phyloP scores from a whole-genome alignment of 2,888 invertebrate species.

The Germaria angustata region DNA sequence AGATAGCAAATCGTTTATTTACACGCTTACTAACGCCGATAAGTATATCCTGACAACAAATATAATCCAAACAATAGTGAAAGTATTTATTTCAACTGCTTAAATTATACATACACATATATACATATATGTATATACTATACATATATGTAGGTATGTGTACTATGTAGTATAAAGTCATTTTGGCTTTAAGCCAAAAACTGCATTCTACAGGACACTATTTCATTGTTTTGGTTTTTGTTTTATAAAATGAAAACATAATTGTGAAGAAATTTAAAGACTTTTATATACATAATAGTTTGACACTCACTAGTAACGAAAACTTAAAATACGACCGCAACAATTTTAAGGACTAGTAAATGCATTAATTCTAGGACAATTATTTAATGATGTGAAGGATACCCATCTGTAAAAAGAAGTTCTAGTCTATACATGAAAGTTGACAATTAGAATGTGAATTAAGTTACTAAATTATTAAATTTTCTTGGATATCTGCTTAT shows the following conservation, averaged over 20 bases:
- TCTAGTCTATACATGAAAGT: too few relatives aligned
- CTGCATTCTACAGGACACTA: constrained; percentile 24
- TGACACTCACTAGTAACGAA: background rate
- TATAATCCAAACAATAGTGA: constrained; percentile 52
- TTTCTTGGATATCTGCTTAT: too few relatives aligned
- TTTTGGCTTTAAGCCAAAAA: constrained; percentile 59
- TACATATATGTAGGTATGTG: background rate
- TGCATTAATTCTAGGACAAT: too few relatives aligned
- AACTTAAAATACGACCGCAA: background rate
- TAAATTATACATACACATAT: background rate
- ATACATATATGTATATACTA: background rate
- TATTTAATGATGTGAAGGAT: too few relatives aligned
- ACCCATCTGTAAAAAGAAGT: too few relatives aligned
- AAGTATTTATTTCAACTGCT: constrained; percentile 55
- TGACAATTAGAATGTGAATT: too few relatives aligned
- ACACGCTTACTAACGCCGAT: constrained; percentile 51
- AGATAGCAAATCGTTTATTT: constrained; percentile 59
- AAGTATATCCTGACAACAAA: constrained; percentile 17
- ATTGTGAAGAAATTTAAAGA: constrained; percentile 13
- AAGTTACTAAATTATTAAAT: too few relatives aligned
- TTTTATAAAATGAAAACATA: background rate
- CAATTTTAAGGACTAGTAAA: too few relatives aligned
- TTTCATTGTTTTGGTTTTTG: constrained; percentile 1
- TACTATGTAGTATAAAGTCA: too few relatives aligned
- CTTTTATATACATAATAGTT: background rate